Conservation (phyloP, 2,113 vertebrate genomes). For the Orcinus orca region DNA sequence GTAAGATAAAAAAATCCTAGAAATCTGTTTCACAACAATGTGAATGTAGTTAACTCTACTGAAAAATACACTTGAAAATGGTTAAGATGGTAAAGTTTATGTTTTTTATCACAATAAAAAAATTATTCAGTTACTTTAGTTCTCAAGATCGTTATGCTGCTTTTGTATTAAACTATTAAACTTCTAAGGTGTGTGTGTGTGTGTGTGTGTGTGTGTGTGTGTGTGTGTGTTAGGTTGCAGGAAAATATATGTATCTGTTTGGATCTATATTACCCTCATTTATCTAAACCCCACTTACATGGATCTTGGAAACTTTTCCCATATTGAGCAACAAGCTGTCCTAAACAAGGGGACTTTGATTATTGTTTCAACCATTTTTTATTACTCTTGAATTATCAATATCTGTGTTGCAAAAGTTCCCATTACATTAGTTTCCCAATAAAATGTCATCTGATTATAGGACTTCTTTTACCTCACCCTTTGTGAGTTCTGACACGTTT, state of each 20-base stretch:
- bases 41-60: neutral
- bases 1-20: neutral
- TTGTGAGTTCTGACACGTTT: neutral
- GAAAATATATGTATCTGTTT: neutral
- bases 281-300: neutral
- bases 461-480: neutral
- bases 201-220: neutral
- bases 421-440: neutral
- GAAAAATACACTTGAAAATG: neutral
- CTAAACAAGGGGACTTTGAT: neutral
- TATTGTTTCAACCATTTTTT: neutral
- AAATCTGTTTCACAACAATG: neutral
- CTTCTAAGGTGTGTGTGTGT: neutral
- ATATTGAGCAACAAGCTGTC: neutral
- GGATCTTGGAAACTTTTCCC: neutral
- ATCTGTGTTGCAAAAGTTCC: neutral
- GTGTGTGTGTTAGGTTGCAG: neutral
- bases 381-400: neutral
- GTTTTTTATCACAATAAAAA: neutral
- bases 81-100: neutral
- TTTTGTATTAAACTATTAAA: constrained; percentile 18
- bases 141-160: neutral
- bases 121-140: neutral
- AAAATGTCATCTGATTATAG: neutral
- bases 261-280: neutral